Evolutionary conservation across 2,888 invertebrate species (phyloP).

Genomic region (Euzophera pinguis): DNA sequence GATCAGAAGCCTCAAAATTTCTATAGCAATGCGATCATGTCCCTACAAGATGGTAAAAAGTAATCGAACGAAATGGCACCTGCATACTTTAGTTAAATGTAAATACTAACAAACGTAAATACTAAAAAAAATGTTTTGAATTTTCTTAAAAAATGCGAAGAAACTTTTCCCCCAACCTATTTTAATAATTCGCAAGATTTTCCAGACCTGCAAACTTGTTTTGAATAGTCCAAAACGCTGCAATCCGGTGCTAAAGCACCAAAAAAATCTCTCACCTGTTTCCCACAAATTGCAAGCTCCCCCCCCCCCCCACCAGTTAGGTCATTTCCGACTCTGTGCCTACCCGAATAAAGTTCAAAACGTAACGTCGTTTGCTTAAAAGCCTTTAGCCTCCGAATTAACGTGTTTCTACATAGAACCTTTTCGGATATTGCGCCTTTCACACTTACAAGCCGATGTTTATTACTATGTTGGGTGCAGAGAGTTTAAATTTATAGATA

Average conservation of each 20-base stretch:
- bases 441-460: conserved; percentile 15
- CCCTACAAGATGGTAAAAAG: no score
- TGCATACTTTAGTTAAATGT: no score
- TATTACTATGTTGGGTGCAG: conserved; percentile 11
- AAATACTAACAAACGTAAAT: no score
- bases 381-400: conserved; percentile 16
- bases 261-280: conserved; percentile 5
- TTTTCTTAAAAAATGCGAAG: no score
- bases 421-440: conserved; percentile 26
- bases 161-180: no score
- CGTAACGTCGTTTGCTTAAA: conserved; percentile 8
- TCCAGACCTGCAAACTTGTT: neutral
- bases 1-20: no score
- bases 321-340: neutral
- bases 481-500: neutral
- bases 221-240: neutral
- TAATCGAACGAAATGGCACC: no score
- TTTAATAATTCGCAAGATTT: no score
- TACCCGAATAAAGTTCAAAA: neutral
- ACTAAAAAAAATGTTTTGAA: no score
- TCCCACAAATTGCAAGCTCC: neutral
- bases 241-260: conserved; percentile 7
- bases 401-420: conserved; percentile 22
- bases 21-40: no score
- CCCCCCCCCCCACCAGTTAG: neutral